Conservation (phyloP, 2,888 invertebrate genomes). For the Carterocephalus palaemon region DNA sequence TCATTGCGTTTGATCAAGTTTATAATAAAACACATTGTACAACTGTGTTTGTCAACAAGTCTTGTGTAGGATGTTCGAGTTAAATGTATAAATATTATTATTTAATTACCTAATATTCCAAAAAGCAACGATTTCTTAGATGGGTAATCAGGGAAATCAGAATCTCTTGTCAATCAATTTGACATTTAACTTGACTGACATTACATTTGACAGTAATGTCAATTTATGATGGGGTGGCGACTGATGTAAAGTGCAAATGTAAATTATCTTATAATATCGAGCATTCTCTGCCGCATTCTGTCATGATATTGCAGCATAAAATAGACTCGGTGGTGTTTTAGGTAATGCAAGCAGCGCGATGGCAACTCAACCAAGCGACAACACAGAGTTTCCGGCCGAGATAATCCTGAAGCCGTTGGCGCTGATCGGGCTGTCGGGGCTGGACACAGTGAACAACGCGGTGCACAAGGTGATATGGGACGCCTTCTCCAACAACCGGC, state of each 20-base stretch:
- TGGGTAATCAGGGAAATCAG: too few species aligned
- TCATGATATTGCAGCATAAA: constrained; percentile 13
- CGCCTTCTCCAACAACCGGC: constrained; percentile 89
- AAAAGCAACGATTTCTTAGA: too few species aligned
- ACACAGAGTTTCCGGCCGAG: constrained; percentile 88
- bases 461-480: constrained; percentile 96
- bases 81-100: too few species aligned
- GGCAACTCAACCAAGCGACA: constrained; percentile 78
- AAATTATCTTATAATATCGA: constrained; percentile 29
- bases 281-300: constrained; percentile 8
- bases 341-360: constrained; percentile 43
- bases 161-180: too few species aligned
- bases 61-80: too few species aligned
- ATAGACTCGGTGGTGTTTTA: neutral
- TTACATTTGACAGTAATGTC: constrained; percentile 30
- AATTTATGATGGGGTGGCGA: constrained; percentile 52
- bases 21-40: too few species aligned
- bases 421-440: constrained; percentile 91
- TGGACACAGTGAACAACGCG: constrained; percentile 90
- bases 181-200: constrained; percentile 1
- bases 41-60: too few species aligned
- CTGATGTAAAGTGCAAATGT: constrained; percentile 38
- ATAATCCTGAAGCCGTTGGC: constrained; percentile 90
- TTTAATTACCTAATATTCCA: too few species aligned
- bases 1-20: too few species aligned